A percentile compares a stretch with the other conserved stretches of the same genome.
phyloP scores from a whole-genome alignment of 2,888 invertebrate species.

The Heliconius cydno region DNA sequence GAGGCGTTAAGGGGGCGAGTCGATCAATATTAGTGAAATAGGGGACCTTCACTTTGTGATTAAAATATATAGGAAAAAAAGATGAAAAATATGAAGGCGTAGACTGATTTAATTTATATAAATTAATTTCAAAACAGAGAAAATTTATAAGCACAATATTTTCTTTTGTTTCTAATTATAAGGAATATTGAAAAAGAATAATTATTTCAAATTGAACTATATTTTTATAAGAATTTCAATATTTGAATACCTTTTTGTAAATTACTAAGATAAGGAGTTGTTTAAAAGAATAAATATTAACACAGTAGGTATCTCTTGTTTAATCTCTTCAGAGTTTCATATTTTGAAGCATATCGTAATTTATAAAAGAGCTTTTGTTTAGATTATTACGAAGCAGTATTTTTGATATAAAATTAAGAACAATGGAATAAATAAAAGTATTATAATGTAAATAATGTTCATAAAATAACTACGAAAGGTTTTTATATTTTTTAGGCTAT shows the following conservation, averaged over 20 bases:
- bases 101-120: not conserved
- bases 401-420: constrained; percentile 5
- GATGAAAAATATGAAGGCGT: not conserved
- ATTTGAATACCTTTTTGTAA: not conserved
- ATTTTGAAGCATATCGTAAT: constrained; percentile 19
- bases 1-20: no score
- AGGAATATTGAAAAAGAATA: not conserved
- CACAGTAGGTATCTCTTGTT: not conserved
- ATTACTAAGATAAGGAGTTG: not conserved
- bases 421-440: not conserved
- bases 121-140: not conserved
- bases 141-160: not conserved
- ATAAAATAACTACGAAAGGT: not conserved
- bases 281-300: constrained; percentile 15
- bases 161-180: not conserved
- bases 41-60: not conserved
- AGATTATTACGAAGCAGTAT: not conserved
- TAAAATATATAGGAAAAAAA: not conserved
- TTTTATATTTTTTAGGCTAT: not conserved
- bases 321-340: constrained; percentile 16
- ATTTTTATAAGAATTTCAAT: not conserved
- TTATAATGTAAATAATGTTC: not conserved
- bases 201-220: not conserved
- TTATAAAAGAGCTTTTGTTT: constrained; percentile 23
- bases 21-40: not conserved